Evolutionary conservation across 2,888 invertebrate genomes (phyloP).

Genomic region (Drosophila prostipennis): DNA sequence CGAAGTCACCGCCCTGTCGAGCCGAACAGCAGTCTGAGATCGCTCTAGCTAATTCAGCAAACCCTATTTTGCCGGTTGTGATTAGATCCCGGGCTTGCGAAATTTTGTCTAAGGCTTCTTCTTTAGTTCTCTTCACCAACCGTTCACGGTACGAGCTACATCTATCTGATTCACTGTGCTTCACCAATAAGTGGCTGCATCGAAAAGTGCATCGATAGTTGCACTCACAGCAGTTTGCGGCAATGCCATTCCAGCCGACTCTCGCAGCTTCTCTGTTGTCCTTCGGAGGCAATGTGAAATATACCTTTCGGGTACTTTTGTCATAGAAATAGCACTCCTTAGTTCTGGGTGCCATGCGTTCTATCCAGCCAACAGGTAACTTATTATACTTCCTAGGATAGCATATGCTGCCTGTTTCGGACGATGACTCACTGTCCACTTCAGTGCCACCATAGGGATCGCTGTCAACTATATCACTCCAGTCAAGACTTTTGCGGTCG

Average conservation of each 20-base stretch:
- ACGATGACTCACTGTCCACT: no score
- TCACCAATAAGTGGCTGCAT: conserved; percentile 1
- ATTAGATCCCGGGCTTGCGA: not conserved
- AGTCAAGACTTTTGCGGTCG: not conserved
- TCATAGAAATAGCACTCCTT: conserved; percentile 5
- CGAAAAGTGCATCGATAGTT: not conserved
- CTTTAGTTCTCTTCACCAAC: not conserved
- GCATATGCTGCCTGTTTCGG: no score
- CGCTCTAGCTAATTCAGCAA: not conserved
- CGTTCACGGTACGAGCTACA: not conserved
- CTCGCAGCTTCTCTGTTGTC: not conserved
- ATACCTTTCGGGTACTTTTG: not conserved
- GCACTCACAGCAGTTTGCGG: not conserved
- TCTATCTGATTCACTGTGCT: not conserved
- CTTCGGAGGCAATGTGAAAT: not conserved
- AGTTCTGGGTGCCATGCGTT: not conserved
- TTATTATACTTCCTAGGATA: no score
- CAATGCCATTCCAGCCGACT: not conserved
- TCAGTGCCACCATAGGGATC: not conserved
- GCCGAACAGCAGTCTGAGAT: conserved; percentile 7
- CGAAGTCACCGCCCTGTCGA: conserved; percentile 2
- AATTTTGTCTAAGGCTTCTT: not conserved
- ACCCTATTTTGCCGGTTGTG: not conserved
- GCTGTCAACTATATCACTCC: not conserved
- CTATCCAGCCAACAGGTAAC: not conserved